Evolutionary conservation across 2,797 vertebrate species (phyloP), one percentile per base, ranked within the genome.

Genomic region (Helostoma temminkii): DNA sequence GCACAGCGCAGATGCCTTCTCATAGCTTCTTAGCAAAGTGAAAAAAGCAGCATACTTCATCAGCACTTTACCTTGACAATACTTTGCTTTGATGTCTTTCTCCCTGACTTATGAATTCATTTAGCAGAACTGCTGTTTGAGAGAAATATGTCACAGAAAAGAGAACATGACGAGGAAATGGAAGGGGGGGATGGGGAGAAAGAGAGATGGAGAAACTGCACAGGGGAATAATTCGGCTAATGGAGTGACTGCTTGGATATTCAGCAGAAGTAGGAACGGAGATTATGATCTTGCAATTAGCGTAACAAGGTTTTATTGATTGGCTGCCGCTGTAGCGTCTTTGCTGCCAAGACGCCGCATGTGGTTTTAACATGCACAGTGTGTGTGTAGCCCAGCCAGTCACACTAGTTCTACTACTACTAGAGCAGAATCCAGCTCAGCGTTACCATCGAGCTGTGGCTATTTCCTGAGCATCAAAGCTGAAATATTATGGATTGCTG

Each of bases 211-310:
- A 83, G 78, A 82, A 88, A 89, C 80, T 81, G 80, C 90, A 85
- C 85, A 57, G 81, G 88, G 90, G 91, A 92, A 93, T 93, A 93
- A 92, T 93, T 93, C 85, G 62, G 84, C 88, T 94, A 94, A 94
- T 94, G 93, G 92, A 92, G 82, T 89, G 82, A 88, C 90, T 90
- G 92, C 92, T 94, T 94, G 90, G 91, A 93, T 92, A 93, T 92
- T 92, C 93, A 89, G 92, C 90, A 91, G 90, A 93, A 88, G 90
- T 90, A 91, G 82, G 86, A 90, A 89, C 66, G 78, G 87, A 93
- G 93, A 94, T 94, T 93, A 94, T 93, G 92, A 94, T 94, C 93
- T 93, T 73, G 91, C 93, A 94, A 94, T 94, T 94, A 94, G 92
- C 75, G 92, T 93, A 94, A 94, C 93, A 92, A 93, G 92, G 89